phyloP scores from a whole-genome alignment of 2,888 invertebrate species.

The Catocala fraxini region DNA sequence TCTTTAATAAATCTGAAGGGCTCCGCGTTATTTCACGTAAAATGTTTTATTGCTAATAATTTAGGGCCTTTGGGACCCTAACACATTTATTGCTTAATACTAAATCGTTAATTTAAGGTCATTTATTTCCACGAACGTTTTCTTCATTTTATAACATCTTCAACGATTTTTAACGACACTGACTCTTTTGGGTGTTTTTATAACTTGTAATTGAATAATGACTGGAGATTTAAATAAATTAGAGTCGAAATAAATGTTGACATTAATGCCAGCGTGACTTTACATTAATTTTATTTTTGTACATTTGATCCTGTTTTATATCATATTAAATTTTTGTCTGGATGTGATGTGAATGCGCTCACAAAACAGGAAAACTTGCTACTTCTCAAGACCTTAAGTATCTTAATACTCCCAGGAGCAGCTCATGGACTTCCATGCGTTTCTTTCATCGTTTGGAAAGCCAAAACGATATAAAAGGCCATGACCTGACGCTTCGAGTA shows the following conservation, averaged over 20 bases:
- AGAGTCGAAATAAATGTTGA: constrained; percentile 1
- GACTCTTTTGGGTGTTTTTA: constrained; percentile 24
- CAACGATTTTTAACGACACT: constrained; percentile 14
- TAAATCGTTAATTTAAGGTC: constrained; percentile 12
- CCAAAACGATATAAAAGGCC: too few relatives aligned
- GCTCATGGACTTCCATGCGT: too few relatives aligned
- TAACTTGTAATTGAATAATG: constrained; percentile 18
- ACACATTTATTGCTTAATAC: constrained; percentile 35
- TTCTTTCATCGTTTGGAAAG: too few relatives aligned
- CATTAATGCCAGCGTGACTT: background rate
- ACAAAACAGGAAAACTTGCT: too few relatives aligned
- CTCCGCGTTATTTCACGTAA: constrained; percentile 5
- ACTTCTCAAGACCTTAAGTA: too few relatives aligned
- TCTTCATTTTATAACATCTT: constrained; percentile 15
- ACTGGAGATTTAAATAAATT: constrained; percentile 30
- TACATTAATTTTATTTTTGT: background rate
- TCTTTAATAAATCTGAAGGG: constrained; percentile 25
- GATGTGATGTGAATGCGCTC: too few relatives aligned
- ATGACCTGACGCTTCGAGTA: too few relatives aligned
- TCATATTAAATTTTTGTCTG: background rate
- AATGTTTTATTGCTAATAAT: constrained; percentile 30
- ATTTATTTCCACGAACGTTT: constrained; percentile 9
- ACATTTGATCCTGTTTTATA: background rate
- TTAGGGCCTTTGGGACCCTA: constrained; percentile 10
- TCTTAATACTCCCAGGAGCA: too few relatives aligned